Percentiles rank a stretch among this genome's conserved stretches.
Evolutionary conservation across 2,113 vertebrate genomes (phyloP).

Genomic region (Delphinus delphis): DNA sequence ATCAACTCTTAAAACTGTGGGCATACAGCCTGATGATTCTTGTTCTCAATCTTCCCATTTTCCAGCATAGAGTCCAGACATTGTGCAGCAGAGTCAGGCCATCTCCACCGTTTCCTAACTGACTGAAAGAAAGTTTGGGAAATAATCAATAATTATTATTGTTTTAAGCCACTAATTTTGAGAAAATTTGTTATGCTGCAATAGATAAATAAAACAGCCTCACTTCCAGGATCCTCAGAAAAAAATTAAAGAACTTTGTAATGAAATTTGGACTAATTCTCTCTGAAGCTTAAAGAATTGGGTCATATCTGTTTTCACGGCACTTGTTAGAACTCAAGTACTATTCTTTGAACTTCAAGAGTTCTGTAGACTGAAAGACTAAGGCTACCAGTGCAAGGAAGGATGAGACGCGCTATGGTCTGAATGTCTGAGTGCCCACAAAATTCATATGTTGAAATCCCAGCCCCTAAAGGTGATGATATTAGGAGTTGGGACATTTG

Average conservation of each 20-base stretch:
- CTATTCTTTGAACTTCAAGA: neutral
- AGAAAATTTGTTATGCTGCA: neutral
- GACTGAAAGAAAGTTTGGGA: neutral
- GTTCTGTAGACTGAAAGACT: neutral
- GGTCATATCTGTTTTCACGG: neutral
- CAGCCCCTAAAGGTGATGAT: neutral
- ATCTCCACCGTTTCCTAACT: neutral
- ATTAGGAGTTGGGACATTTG: neutral
- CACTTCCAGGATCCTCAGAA: neutral
- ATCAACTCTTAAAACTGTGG: neutral
- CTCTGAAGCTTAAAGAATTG: neutral
- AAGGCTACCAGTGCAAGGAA: neutral
- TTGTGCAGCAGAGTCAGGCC: neutral
- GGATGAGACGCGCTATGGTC: neutral
- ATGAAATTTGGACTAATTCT: conserved; percentile 5
- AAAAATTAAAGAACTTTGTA: neutral
- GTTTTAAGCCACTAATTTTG: neutral
- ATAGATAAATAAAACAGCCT: neutral
- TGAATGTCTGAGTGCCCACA: neutral
- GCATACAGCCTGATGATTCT: neutral
- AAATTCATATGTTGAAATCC: neutral
- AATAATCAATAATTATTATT: neutral
- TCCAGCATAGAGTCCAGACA: neutral
- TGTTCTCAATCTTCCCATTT: neutral
- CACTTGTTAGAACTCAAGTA: neutral